Evolutionary conservation across 2,888 invertebrate species (phyloP).

Genomic region (Himalopsyche japonica): DNA sequence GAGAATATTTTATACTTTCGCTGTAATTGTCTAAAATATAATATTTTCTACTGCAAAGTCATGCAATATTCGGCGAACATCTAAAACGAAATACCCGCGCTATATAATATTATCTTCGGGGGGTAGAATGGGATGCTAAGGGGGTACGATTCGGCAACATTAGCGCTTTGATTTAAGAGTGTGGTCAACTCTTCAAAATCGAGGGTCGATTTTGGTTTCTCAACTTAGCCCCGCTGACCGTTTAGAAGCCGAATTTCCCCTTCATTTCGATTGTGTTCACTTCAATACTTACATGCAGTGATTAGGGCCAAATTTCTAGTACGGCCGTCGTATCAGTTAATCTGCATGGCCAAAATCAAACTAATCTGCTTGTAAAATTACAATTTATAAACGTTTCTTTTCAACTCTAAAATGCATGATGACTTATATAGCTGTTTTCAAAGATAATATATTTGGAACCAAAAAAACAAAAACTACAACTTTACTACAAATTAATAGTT

Average conservation of each 20-base stretch:
- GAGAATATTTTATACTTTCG: neutral
- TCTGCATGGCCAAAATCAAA: neutral
- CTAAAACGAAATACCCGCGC: neutral
- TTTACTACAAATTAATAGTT: too few species aligned
- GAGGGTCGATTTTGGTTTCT: neutral
- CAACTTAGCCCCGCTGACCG: neutral
- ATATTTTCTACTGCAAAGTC: neutral
- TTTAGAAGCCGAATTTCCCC: neutral
- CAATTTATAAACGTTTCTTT: too few species aligned
- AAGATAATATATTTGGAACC: too few species aligned
- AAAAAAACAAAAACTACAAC: too few species aligned
- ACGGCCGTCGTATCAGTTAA: neutral
- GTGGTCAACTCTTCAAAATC: neutral
- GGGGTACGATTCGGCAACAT: neutral
- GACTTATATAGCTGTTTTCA: too few species aligned
- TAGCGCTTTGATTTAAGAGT: neutral
- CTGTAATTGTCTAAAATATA: neutral
- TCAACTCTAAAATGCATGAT: too few species aligned
- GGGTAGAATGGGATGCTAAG: neutral
- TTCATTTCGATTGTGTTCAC: neutral
- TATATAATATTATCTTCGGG: neutral
- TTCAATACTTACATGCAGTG: neutral
- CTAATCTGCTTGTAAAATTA: too few species aligned
- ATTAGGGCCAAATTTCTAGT: neutral
- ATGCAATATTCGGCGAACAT: neutral